Base-by-base conservation (phyloP, 2,113 vertebrate species). In the Patagioenas fasciata region DNA sequence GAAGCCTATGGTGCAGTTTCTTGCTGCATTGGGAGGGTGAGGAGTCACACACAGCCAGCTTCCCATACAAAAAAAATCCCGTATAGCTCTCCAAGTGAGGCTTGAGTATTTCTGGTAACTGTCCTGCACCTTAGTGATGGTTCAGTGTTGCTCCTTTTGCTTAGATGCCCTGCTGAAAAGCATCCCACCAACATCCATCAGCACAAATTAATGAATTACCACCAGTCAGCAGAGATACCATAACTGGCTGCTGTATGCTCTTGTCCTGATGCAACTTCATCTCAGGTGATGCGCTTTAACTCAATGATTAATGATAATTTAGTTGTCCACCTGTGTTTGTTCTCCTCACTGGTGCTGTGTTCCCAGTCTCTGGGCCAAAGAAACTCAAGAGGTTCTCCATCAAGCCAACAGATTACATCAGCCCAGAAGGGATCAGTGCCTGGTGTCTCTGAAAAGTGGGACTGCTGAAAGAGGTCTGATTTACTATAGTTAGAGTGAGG, bases 351-450 rank as follows among this genome's bases (percentile, higher is more conserved):
- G 62, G 23, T 42, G 42, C 80, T 54, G 50, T 0, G 0, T 40
- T 83, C 40, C 18, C 24, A 5, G 25, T 16, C 36, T 50, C 42
- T 14, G 73, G 40, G 34, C 18, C 5, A 20, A 54, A 25, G 40
- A 31, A 79, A 14, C 54, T 40, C 25, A 15, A 61, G 47, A 17
- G 23, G 5, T 36, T 51, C 48, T 89, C 74, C 71, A 40, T 28
- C 38, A 21, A 13, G 21, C 26, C 53, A n/a, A 4, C 1, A 0
- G 2, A 2, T 5, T 34, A 25, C 25, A 38, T 25, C 15, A 62
- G 17, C 0, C 1, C 16, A 11, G 51, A 36, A 57, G 5, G 36
- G 80, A 44, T 10, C 57, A 3, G 74, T 2, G 25, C 42, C 72
- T 7, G 57, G 11, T 28, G 23, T 3, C 29, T 26, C 36, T 11